Conservation (phyloP, 2,113 vertebrate genomes). For the Pteruthius melanotis region DNA sequence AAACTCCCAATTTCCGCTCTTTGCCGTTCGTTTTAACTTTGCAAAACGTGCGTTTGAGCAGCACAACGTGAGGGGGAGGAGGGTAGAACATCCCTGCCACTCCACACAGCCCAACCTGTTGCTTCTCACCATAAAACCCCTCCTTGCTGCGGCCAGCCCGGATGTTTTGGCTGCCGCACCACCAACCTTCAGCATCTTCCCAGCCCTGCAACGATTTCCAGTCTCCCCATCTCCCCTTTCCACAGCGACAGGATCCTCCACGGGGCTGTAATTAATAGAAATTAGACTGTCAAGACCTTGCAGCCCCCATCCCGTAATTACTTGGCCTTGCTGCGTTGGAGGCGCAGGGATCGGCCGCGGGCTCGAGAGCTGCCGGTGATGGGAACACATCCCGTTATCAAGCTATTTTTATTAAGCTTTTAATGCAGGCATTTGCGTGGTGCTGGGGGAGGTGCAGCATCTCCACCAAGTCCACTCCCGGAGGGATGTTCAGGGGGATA, state of each 20-base stretch:
- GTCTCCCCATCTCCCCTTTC: neutral
- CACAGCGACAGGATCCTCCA: fast-evolving
- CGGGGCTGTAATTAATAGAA: slow-evolving; percentile 11
- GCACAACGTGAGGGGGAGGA: neutral
- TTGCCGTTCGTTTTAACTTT: neutral
- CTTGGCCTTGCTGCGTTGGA: neutral
- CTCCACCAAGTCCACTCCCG: neutral
- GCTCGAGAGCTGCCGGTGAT: neutral
- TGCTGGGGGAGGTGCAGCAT: neutral
- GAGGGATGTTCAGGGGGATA: neutral
- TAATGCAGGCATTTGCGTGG: neutral
- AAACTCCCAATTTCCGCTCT: neutral
- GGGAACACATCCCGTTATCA: neutral
- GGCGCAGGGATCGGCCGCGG: neutral
- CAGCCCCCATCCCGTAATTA: slow-evolving; percentile 26
- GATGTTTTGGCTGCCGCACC: neutral
- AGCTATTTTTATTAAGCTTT: slow-evolving; percentile 48
- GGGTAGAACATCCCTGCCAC: neutral
- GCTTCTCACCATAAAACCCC: neutral
- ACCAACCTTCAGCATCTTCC: neutral
- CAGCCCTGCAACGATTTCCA: neutral
- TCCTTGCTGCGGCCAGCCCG: fast-evolving
- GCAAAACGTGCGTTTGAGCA: neutral
- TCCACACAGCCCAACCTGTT: neutral
- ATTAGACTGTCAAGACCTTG: slow-evolving; percentile 37